Evolutionary conservation across 2,888 invertebrate species (phyloP).

Genomic region (Cetonia aurata): DNA sequence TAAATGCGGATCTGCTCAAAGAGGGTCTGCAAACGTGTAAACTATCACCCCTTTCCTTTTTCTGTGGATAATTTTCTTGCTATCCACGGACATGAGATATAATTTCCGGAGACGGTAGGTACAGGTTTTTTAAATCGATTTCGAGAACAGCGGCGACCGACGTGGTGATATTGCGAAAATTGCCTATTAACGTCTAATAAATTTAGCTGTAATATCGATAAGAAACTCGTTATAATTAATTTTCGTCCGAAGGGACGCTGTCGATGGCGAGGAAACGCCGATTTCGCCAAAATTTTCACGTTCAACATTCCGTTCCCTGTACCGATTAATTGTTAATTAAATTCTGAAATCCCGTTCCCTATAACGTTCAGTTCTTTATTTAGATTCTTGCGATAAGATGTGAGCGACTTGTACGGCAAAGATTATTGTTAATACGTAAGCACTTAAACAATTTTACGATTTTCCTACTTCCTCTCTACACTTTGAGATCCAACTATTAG

Average conservation of each 20-base stretch:
- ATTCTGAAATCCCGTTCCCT: slow-evolving; percentile 22
- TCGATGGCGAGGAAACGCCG: background rate
- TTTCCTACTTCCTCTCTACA: too few species aligned
- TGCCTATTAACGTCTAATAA: slow-evolving; percentile 38
- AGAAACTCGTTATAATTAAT: slow-evolving; percentile 40
- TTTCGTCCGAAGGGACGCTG: background rate
- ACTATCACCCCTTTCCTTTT: background rate
- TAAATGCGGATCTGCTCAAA: too few species aligned
- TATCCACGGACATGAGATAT: background rate
- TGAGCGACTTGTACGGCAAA: too few species aligned
- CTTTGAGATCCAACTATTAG: too few species aligned
- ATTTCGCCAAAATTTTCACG: slow-evolving; percentile 6
- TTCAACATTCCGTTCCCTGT: slow-evolving; percentile 7
- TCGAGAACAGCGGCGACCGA: background rate
- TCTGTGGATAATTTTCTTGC: background rate
- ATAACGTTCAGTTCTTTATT: background rate
- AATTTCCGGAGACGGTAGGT: too few species aligned
- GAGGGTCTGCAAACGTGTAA: too few species aligned
- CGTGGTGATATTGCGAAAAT: slow-evolving; percentile 25
- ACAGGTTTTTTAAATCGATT: slow-evolving; percentile 5
- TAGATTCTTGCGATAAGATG: too few species aligned
- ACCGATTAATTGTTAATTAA: slow-evolving; percentile 29
- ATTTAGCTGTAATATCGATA: slow-evolving; percentile 37
- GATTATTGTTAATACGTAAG: too few species aligned
- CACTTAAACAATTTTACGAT: too few species aligned